phyloP scores from a whole-genome alignment of 2,888 invertebrate species.

The Trissoscelio sp. region DNA sequence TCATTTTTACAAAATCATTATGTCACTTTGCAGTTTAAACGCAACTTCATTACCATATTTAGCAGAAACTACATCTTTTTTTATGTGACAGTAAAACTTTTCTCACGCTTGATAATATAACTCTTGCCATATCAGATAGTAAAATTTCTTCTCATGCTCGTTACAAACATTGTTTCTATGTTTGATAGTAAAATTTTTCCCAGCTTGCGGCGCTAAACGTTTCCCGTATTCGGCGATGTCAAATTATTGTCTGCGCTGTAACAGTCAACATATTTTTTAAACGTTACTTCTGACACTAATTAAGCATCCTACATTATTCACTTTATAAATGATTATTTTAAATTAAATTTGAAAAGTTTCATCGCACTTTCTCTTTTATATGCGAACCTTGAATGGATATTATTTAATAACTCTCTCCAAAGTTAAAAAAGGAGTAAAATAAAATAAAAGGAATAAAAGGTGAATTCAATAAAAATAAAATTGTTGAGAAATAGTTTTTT shows the following conservation, averaged over 20 bases:
- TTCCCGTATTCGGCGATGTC: neutral
- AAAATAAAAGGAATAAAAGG: too few species aligned
- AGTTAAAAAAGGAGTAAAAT: too few species aligned
- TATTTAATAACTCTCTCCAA: neutral
- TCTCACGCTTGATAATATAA: conserved; percentile 5
- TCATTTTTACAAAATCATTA: neutral
- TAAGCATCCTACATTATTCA: neutral
- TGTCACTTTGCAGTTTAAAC: conserved; percentile 22
- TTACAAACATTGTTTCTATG: conserved; percentile 3
- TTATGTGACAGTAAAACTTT: neutral
- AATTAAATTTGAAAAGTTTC: conserved; percentile 9
- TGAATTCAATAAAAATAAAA: too few species aligned
- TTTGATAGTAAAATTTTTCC: conserved; percentile 10
- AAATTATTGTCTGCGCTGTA: neutral
- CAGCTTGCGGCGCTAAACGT: conserved; percentile 3
- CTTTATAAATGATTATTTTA: neutral
- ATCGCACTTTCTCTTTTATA: conserved; percentile 17
- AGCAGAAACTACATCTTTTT: neutral
- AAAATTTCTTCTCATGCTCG: conserved; percentile 20
- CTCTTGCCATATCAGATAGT: conserved; percentile 4
- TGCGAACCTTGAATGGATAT: neutral
- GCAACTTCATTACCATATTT: conserved; percentile 21
- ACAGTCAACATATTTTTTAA: neutral
- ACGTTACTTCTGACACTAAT: neutral
- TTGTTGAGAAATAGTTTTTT: too few species aligned